Base-by-base conservation (phyloP, 1,140 invertebrate species). In the Steinernema feltiae region DNA sequence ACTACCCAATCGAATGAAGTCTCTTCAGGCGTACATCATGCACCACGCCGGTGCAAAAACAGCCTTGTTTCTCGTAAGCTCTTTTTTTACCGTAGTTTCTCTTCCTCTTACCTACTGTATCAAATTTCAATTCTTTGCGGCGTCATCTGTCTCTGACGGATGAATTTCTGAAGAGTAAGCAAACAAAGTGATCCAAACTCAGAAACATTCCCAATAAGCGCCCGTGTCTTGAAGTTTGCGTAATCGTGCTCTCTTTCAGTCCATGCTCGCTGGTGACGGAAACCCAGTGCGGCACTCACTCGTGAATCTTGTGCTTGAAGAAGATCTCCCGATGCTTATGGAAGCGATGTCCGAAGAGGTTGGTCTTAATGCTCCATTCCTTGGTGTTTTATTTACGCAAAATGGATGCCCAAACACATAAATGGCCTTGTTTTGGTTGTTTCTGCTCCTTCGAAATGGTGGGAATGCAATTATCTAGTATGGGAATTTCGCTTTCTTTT, bases 201-300 rank as follows among this genome's bases (percentile, higher is more conserved):
- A n/a, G n/a, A n/a, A n/a, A n/a, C n/a, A n/a, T n/a, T n/a, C n/a
- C n/a, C n/a, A n/a, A n/a, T n/a, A n/a, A n/a, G n/a, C n/a, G n/a
- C n/a, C n/a, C n/a, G n/a, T n/a, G n/a, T n/a, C n/a, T n/a, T n/a
- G n/a, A n/a, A n/a, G n/a, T n/a, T n/a, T n/a, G 3, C 24, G 7
- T 63, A 17, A 63, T 63, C 53, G 12, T 27, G 7, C 1, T 69
- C 24, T 76, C 3, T 76, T 77, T 78, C 27, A 78, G 76, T 32
- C 69, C 77, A 78, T 77, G 77, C 35, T 80, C 46, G 79, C 79
- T 30, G 79, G 79, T 48, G 79, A 80, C 53, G 79, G 79, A 1
- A 80, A 80, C 32, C 79, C 74, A 15, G 69, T 80, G 30, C 75
- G 79, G 17, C 79, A 80, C 32, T 73, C 79, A n/a, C 53, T 80